Evolutionary conservation across 2,888 invertebrate genomes (phyloP), one percentile per base, ranked within the genome.

Genomic region (Lacanobia wlatinum): DNA sequence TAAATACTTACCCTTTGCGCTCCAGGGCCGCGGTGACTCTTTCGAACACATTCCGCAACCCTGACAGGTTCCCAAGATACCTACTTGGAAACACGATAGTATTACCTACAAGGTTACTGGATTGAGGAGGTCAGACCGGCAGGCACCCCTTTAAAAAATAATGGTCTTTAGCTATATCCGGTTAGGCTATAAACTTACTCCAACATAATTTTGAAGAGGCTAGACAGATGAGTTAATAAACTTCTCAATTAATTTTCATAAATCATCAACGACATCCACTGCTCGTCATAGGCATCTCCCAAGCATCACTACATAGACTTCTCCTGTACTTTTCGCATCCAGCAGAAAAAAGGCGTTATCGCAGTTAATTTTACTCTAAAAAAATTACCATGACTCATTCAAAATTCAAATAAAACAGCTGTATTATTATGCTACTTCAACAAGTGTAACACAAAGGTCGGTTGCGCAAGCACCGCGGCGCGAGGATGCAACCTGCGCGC

Each of bases 401-500:
- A 38, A 66, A 59, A 52, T 38, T 9, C 9, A 28, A 50, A 21
- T 21, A 2, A 53, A 67, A 53, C 61, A 48, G 43, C 67, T 48
- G 50, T 56, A 28, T 34, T 53, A 56, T 56, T 34, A 23, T 18
- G 59, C 71, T 70, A 70, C 67, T 69, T 23, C 38, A 79, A 74
- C 67, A 70, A 79, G 18, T 76, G 56, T 80, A 68, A 66, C 75
- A 80, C 73, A 77, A 78, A 84, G 84, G 86, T 83, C 85, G 72
- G 61, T 87, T 86, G 85, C 87, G 83, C 76, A 87, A 85, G 74
- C 77, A 75, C 71, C 12, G 46, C 18, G 40, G 48, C 16, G 43
- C 73, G 80, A 85, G 87, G 85, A 86, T 86, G 80, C 81, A 77
- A 62, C 59, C 40, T 16, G 59, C 67, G 62, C 76, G 68, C 72